Evolutionary conservation across 2,113 vertebrate species (phyloP), one percentile per base, ranked within the genome.

Genomic region (Rhodinocichla rosea): DNA sequence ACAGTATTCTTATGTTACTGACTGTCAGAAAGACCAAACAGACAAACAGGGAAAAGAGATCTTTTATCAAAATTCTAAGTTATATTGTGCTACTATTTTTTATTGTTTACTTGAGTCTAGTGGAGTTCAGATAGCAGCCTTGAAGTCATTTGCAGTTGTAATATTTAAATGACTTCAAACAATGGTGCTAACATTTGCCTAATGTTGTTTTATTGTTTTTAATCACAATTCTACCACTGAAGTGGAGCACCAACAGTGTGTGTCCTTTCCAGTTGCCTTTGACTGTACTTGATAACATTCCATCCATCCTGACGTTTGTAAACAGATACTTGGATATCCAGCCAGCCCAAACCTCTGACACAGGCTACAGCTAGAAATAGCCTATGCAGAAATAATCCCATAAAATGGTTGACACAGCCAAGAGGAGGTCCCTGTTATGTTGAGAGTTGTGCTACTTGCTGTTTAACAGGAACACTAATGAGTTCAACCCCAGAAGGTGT

Each of bases 301-400:
- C 22, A 86, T 50, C 49, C 22, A 68, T 90, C 45, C 82, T 96
- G 69, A 96, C 5, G 0, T 77, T 94, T 82, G 73, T 96, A 95
- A 95, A 95, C 88, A 86, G 62, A 89, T 68, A 82, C 83, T 90
- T 83, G 44, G 50, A 70, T 90, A 75, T 59, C 59, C 82, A 92
- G 17, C 57, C 91, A 94, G 63, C 69, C 15, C 6, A 73, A 87
- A 59, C 55, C 40, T 90, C 57, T 94, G 74, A 67, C 83, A 94
- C 52, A 83, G 79, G 64, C 32, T 52, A 65, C 24, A 50, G 94
- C 77, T 86, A 92, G 68, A 91, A 95, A 91, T 70, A 88, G 56
- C 24, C 37, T 52, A 5, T 90, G 87, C 50, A 94, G 90, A 93
- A 94, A 87, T 52, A 89, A 59, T 92, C 74, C 21, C 69, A 56